phyloP scores from a whole-genome alignment of 35 echinoderm and acorn worm species.

The Patiria miniata region DNA sequence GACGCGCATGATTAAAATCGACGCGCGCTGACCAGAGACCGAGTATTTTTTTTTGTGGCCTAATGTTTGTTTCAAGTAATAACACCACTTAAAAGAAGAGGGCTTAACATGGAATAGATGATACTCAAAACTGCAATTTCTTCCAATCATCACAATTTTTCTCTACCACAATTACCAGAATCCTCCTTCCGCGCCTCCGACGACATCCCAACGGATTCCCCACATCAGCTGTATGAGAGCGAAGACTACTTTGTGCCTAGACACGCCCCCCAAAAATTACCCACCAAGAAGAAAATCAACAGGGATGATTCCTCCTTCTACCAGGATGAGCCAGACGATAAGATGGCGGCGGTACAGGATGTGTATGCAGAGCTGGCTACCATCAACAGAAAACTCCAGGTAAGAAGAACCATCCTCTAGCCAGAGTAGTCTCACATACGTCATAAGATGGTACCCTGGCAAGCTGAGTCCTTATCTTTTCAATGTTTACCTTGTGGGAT shows the following conservation, averaged over 20 bases:
- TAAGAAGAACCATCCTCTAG: no score
- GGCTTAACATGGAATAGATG: no score
- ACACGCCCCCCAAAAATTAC: not conserved
- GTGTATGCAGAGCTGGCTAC: conserved; percentile 79
- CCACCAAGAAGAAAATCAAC: not conserved
- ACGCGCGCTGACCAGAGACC: no score
- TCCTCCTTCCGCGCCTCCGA: not conserved
- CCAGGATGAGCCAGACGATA: not conserved
- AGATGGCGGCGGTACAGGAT: conserved; percentile 15
- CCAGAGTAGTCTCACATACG: not conserved
- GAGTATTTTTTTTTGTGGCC: no score
- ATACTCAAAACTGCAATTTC: no score
- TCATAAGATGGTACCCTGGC: no score
- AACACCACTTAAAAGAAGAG: no score
- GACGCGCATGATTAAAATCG: no score
- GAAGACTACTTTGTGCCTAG: conserved; percentile 22
- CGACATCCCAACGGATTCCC: not conserved
- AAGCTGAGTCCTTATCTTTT: no score
- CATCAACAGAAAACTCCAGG: conserved; percentile 83
- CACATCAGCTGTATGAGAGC: conserved; percentile 11
- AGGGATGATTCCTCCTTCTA: not conserved
- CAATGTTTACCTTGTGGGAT: no score
- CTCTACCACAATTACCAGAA: not conserved
- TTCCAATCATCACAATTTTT: no score
- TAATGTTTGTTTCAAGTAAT: no score